Evolutionary conservation across 2,888 invertebrate genomes (phyloP), one percentile per base, ranked within the genome.

Genomic region (Antheraea yamamai): DNA sequence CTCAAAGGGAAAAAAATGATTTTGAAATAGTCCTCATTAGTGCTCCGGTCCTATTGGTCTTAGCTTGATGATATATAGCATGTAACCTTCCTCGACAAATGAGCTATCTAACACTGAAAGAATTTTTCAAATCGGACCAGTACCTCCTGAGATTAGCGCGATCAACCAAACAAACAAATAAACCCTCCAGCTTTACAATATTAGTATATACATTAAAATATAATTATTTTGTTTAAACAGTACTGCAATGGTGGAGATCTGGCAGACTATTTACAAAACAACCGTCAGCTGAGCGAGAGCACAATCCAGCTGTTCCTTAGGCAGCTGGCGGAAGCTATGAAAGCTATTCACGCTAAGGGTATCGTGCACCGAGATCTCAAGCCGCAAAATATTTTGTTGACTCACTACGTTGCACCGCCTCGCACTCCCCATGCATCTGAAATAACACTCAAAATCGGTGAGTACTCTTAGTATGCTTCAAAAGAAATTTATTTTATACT

Each of bases 221-320:
- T 52, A 26, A 55, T 75, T 78, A 58, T 78, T 95, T 96, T 79
- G 94, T 74, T 55, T 39, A 23, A 61, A 74, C 71, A 98, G 97
- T 99, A 98, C 94, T 99, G 99, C 95, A 99, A 99, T 96, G 99
- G 99, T 73, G 99, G 99, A 35, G 99, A 99, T 94, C 95, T 99
- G 91, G 99, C 99, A 30, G 99, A 99, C 95, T 99, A 99, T 95
- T 96, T 99, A 81, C 97, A 97, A 89, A 97, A 97, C 73, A 99
- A 99, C 94, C 98, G 98, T 77, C 98, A 98, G 72, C 96, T 99
- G 70, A 99, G 98, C 92, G 99, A 99, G 94, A 98, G 98, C 89
- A 99, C 99, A 8, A 99, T 99, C 85, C 96, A 98, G 79, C 95
- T 98, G 84, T 99, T 99, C 95, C 96, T 99, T 81, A 96, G 97